Evolutionary conservation across 2,888 invertebrate species (phyloP).

Genomic region (Drosophila recens): DNA sequence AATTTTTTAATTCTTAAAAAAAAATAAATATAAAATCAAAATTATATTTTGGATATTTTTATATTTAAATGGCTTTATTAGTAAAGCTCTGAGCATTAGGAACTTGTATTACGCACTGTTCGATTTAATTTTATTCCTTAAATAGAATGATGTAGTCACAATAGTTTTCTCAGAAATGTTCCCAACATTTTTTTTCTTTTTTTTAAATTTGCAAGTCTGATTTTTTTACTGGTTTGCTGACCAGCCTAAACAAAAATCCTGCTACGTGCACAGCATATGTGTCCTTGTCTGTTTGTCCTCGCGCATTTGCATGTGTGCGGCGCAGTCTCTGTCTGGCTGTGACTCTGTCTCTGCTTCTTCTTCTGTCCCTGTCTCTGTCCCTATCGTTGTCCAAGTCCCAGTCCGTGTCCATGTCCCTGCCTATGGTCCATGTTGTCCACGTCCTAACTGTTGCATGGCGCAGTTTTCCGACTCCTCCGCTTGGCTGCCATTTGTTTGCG

Average conservation of each 20-base stretch:
- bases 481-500: slow-evolving; percentile 74
- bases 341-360: slow-evolving; percentile 6
- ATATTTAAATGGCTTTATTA: too few relatives aligned
- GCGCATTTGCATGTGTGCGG: slow-evolving; percentile 63
- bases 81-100: too few relatives aligned
- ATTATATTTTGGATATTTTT: too few relatives aligned
- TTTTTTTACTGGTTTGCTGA: slow-evolving; percentile 11
- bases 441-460: slow-evolving; percentile 75
- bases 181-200: not conserved
- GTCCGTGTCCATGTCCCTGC: slow-evolving; percentile 16
- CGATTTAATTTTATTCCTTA: not conserved
- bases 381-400: slow-evolving; percentile 3
- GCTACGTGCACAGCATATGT: slow-evolving; percentile 69
- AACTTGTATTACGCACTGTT: too few relatives aligned
- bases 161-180: not conserved
- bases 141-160: not conserved
- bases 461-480: slow-evolving; percentile 45
- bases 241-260: slow-evolving; percentile 63
- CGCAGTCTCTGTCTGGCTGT: slow-evolving; percentile 1
- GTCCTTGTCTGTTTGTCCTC: slow-evolving; percentile 43
- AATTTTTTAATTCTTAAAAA: too few relatives aligned
- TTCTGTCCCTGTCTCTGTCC: slow-evolving; percentile 20
- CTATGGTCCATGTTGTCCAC: slow-evolving; percentile 31
- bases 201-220: slow-evolving; percentile 9
- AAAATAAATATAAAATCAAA: too few relatives aligned